Conservation (phyloP, 2,888 invertebrate genomes). For the Meiosimyza platycephala region DNA sequence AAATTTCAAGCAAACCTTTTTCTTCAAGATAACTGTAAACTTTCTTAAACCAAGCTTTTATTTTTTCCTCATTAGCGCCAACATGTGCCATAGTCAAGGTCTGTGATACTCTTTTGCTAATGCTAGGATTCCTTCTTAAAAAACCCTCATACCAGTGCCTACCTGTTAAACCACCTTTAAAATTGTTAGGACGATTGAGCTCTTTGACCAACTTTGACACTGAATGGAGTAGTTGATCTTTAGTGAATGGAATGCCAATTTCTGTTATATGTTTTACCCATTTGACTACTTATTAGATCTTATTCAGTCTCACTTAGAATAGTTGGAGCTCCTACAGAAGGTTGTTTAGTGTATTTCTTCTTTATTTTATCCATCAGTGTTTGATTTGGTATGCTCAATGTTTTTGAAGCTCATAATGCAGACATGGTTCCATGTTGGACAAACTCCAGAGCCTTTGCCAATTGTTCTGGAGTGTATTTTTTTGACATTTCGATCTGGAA, state of each 20-base stretch:
- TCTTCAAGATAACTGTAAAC: conserved; percentile 50
- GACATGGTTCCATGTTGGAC: too few relatives aligned
- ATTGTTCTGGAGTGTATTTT: too few relatives aligned
- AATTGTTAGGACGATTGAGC: conserved; percentile 40
- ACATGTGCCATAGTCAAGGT: conserved; percentile 51
- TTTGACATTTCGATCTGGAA: too few relatives aligned
- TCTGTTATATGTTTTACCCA: conserved; percentile 51
- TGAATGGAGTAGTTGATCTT: conserved; percentile 53
- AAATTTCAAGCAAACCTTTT: conserved; percentile 44
- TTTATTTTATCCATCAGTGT: conserved; percentile 24
- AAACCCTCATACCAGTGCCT: conserved; percentile 54
- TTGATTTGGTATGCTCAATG: conserved; percentile 25
- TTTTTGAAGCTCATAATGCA: too few relatives aligned
- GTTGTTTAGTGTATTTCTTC: conserved; percentile 19
- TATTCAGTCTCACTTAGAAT: neutral
- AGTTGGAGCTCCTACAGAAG: neutral
- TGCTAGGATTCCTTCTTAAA: conserved; percentile 55
- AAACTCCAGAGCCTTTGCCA: too few relatives aligned
- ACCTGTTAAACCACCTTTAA: neutral
- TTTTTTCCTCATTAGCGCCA: conserved; percentile 51
- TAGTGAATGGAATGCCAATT: conserved; percentile 56
- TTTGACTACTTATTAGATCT: conserved; percentile 36
- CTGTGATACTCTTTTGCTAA: conserved; percentile 51
- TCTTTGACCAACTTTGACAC: conserved; percentile 48
- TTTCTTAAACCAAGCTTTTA: conserved; percentile 54